A percentile compares a stretch with the other conserved stretches of the same genome.
phyloP scores from a whole-genome alignment of 2,888 invertebrate genomes.

The Drosophila lacicola region DNA sequence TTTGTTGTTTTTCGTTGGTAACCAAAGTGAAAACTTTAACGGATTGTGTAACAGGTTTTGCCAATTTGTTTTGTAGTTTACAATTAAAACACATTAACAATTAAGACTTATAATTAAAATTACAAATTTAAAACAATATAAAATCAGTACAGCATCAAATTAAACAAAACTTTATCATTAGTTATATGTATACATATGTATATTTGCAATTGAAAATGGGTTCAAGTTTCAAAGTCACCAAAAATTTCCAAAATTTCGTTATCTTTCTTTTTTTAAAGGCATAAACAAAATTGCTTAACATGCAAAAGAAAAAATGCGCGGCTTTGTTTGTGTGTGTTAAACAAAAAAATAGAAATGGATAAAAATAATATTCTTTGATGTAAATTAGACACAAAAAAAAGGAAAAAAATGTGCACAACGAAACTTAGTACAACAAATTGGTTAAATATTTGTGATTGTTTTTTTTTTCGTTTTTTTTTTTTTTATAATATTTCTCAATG shows the following conservation, averaged over 20 bases:
- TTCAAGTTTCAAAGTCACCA: constrained; percentile 70
- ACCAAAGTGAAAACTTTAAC: constrained; percentile 61
- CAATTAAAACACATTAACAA: constrained; percentile 79
- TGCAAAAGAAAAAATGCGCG: constrained; percentile 47
- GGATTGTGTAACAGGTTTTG: constrained; percentile 70
- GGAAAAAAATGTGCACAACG: constrained; percentile 45
- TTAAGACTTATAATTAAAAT: constrained; percentile 72
- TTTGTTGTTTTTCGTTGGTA: constrained; percentile 14
- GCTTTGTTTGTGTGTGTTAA: constrained; percentile 70
- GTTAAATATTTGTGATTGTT: constrained; percentile 39
- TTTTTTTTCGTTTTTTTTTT: constrained; percentile 24
- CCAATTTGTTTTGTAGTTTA: constrained; percentile 72
- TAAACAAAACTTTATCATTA: constrained; percentile 74
- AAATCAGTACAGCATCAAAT: constrained; percentile 78
- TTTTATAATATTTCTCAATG: constrained; percentile 17
- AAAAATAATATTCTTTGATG: constrained; percentile 27
- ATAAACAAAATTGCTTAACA: constrained; percentile 37
- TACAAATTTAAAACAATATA: constrained; percentile 80
- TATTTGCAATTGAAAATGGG: constrained; percentile 74
- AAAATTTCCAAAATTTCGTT: constrained; percentile 44
- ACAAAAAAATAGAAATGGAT: constrained; percentile 33
- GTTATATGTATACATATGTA: constrained; percentile 58
- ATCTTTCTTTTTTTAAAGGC: constrained; percentile 9
- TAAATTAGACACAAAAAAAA: constrained; percentile 16
- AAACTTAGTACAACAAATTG: constrained; percentile 54